Conservation (phyloP, 2,888 invertebrate genomes). For the Alentia gelatinosa region DNA sequence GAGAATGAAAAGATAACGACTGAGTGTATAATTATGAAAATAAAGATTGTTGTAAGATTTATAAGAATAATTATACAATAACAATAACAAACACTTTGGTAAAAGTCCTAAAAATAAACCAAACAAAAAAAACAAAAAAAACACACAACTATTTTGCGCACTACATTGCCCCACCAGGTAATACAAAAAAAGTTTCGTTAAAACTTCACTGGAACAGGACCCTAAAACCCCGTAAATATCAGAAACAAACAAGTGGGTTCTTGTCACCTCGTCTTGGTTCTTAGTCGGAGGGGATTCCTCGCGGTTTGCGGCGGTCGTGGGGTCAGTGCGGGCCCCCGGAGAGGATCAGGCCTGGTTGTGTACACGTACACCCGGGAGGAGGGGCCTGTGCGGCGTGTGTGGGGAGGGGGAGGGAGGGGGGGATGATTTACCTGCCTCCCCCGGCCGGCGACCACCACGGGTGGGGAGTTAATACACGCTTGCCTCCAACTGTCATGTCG, state of each 20-base stretch:
- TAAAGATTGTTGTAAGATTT: no score
- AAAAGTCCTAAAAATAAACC: no score
- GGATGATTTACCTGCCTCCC: conserved; percentile 2
- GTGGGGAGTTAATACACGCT: conserved; percentile 27
- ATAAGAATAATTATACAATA: no score
- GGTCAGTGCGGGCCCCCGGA: neutral
- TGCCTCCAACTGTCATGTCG: conserved; percentile 48
- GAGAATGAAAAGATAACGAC: no score
- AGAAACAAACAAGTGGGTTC: neutral
- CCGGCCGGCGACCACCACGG: neutral
- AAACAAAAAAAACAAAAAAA: no score
- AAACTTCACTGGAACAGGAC: no score
- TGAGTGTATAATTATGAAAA: no score
- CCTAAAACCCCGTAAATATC: no score
- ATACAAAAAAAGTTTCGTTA: no score
- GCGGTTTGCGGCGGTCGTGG: neutral
- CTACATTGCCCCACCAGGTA: no score
- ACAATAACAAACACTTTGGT: no score
- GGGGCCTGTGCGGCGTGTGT: neutral
- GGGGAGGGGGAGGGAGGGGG: neutral
- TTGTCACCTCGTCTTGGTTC: neutral
- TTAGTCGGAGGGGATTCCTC: neutral
- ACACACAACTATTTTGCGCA: no score
- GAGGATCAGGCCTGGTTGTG: neutral
- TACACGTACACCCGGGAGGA: neutral